phyloP scores from a whole-genome alignment of 2,113 vertebrate genomes.

The Ictalurus punctatus region DNA sequence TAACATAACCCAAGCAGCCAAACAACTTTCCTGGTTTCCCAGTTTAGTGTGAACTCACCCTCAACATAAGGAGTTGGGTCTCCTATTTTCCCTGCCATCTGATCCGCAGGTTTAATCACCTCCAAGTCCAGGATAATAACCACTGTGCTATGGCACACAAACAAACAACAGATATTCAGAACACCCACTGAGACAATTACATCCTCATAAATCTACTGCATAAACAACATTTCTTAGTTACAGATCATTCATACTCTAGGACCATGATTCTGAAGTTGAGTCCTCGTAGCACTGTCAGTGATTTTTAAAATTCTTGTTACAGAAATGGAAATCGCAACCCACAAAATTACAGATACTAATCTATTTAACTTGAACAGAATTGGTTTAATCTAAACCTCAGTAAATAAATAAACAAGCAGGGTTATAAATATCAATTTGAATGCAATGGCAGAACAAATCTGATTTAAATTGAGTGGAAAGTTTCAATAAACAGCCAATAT shows the following conservation, averaged over 20 bases:
- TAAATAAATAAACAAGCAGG: background rate
- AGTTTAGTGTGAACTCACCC: constrained; percentile 69
- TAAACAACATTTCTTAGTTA: background rate
- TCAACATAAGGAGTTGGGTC: constrained; percentile 86
- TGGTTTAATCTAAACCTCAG: background rate
- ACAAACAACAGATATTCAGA: background rate
- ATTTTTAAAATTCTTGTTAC: background rate
- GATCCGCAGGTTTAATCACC: constrained; percentile 80
- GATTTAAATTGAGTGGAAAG: background rate
- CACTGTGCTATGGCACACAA: constrained; percentile 76
- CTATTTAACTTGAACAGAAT: background rate
- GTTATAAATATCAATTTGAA: background rate
- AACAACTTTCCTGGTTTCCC: background rate
- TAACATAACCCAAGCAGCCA: background rate
- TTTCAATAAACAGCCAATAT: background rate
- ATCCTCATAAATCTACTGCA: background rate
- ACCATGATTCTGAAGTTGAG: background rate
- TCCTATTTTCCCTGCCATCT: constrained; percentile 81
- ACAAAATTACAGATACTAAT: background rate
- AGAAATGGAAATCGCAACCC: background rate
- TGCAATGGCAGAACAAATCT: background rate
- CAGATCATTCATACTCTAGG: background rate
- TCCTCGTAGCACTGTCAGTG: background rate
- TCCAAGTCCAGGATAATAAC: constrained; percentile 90
- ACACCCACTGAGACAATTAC: background rate